Evolutionary conservation across 2,888 invertebrate genomes (phyloP).

Genomic region (Kuschelorhynchus macadamiae): DNA sequence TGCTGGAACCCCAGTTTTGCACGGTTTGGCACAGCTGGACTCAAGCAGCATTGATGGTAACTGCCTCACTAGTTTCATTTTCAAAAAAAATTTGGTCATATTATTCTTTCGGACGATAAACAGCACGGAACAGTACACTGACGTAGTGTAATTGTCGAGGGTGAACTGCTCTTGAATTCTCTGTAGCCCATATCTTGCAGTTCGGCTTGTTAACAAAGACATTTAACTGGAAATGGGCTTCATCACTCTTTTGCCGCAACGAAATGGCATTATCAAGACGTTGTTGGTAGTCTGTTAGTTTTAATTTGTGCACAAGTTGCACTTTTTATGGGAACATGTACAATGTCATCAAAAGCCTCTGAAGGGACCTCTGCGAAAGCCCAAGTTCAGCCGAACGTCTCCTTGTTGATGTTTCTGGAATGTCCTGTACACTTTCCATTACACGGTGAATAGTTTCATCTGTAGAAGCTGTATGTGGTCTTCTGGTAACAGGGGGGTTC

Average conservation of each 20-base stretch:
- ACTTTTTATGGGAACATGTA: slow-evolving; percentile 18
- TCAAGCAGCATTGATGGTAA: neutral
- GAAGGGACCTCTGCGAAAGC: slow-evolving; percentile 8
- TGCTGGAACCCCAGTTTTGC: neutral
- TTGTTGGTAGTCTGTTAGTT: slow-evolving; percentile 27
- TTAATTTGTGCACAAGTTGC: slow-evolving; percentile 48
- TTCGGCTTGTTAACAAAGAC: slow-evolving; percentile 58
- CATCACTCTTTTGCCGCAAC: slow-evolving; percentile 15
- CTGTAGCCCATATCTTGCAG: slow-evolving; percentile 56
- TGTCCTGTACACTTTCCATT: neutral
- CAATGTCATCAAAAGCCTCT: slow-evolving; percentile 2
- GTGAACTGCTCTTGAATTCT: slow-evolving; percentile 55
- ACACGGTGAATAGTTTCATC: slow-evolving; percentile 16
- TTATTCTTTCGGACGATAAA: too few relatives aligned
- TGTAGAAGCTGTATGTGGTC: slow-evolving; percentile 11
- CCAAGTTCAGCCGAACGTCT: slow-evolving; percentile 10
- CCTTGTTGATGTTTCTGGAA: slow-evolving; percentile 7
- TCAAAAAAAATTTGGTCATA: too few relatives aligned
- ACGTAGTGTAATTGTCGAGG: slow-evolving; percentile 40
- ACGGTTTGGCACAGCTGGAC: slow-evolving; percentile 12
- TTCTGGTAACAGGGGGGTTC: slow-evolving; percentile 14
- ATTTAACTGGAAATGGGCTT: slow-evolving; percentile 23
- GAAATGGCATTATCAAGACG: slow-evolving; percentile 13
- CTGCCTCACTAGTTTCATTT: too few relatives aligned
- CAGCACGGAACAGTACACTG: slow-evolving; percentile 14